Percentiles rank a stretch among this genome's conserved stretches.
Conservation (phyloP, 1,140 invertebrate species). For the Caenorhabditis tropicalis region DNA sequence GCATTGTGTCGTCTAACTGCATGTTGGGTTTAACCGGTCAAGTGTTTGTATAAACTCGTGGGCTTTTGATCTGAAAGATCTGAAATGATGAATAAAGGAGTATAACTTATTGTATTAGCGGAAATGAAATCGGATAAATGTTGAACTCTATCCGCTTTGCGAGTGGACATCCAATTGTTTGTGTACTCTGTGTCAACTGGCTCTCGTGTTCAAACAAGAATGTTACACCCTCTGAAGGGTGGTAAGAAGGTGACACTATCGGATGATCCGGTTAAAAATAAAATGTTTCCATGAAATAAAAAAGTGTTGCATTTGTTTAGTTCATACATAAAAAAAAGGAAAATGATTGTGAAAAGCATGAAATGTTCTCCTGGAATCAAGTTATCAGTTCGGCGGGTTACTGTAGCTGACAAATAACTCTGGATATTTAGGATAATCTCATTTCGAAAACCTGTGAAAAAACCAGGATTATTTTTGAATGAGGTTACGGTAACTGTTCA, state of each 20-base stretch:
- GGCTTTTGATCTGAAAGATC: not conserved
- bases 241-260: not conserved
- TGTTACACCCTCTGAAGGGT: not conserved
- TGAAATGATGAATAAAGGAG: not conserved
- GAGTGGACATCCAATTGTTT: constrained; percentile 26
- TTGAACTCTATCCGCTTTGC: not conserved
- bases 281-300: not conserved
- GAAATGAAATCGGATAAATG: too few relatives aligned
- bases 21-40: constrained; percentile 29
- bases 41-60: not conserved
- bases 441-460: too few relatives aligned
- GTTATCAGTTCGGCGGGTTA: too few relatives aligned
- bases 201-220: constrained; percentile 26
- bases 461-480: too few relatives aligned
- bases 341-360: too few relatives aligned
- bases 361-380: too few relatives aligned
- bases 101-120: too few relatives aligned
- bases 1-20: not conserved
- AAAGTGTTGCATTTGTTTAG: too few relatives aligned
- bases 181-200: not conserved
- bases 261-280: not conserved
- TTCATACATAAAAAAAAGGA: too few relatives aligned
- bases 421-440: too few relatives aligned
- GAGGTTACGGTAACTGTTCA: too few relatives aligned
- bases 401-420: too few relatives aligned